A percentile compares a stretch with the other conserved stretches of the same genome.
Evolutionary conservation across 2,888 invertebrate species (phyloP).

Genomic region (Cecidostiba fungosa): DNA sequence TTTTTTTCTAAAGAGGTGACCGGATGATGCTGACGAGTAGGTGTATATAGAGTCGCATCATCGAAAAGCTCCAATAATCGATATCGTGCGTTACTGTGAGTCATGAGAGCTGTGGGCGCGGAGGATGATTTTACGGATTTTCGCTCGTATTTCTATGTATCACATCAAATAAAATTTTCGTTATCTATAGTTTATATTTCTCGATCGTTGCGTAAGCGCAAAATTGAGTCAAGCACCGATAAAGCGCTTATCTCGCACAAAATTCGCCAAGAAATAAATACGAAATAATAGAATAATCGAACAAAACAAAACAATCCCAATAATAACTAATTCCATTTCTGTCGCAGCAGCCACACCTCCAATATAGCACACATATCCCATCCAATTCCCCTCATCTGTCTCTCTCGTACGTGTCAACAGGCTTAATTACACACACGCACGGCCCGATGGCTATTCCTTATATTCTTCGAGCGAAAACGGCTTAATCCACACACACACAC

Average conservation of each 20-base stretch:
- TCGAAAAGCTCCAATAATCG: slow-evolving; percentile 11
- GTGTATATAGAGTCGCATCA: not conserved
- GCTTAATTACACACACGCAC: not conserved
- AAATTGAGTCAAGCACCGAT: no score
- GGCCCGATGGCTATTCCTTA: not conserved
- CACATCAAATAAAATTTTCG: not conserved
- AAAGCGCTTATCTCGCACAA: no score
- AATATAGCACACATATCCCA: not conserved
- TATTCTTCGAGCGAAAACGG: not conserved
- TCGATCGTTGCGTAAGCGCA: no score
- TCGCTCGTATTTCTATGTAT: not conserved
- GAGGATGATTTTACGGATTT: not conserved
- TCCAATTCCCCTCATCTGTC: not conserved
- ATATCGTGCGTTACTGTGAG: not conserved
- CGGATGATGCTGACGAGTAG: not conserved
- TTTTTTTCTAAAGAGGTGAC: not conserved
- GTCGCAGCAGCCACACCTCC: not conserved
- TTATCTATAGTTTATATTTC: not conserved
- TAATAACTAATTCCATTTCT: not conserved
- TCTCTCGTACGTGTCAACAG: slow-evolving; percentile 7
- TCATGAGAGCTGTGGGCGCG: not conserved
- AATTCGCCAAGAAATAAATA: not conserved
- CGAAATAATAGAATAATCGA: not conserved
- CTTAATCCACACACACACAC: no score
- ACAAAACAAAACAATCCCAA: not conserved